Conservation (phyloP, 2,888 invertebrate species). For the Sipunculus nudus region DNA sequence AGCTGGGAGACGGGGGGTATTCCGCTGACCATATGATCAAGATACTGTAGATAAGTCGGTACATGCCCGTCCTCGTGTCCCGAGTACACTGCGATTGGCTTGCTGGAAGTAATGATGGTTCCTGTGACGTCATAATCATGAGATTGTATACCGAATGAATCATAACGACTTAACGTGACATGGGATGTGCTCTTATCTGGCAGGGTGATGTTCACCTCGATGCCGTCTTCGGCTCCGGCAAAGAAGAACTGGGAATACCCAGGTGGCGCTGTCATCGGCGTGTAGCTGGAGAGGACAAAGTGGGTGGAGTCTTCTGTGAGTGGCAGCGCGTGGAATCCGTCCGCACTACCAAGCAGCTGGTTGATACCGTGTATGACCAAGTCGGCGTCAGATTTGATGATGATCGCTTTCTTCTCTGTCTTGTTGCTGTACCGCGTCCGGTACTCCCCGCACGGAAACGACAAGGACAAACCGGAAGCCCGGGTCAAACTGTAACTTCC, state of each 20-base stretch:
- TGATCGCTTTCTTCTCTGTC: no score
- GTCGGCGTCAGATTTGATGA: no score
- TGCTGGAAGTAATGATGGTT: constrained; percentile 14
- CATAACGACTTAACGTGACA: background rate
- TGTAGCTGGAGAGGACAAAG: constrained; percentile 8
- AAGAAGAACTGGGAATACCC: background rate
- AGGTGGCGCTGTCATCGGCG: background rate
- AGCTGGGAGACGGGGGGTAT: constrained; percentile 11
- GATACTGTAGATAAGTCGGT: constrained; percentile 1
- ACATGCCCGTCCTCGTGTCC: constrained; percentile 21
- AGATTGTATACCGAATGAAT: background rate
- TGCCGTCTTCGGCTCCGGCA: background rate
- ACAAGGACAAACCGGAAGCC: no score
- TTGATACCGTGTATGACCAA: no score
- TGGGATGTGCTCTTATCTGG: background rate
- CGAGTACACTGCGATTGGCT: constrained; percentile 15
- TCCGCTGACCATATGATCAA: constrained; percentile 12
- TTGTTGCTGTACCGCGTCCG: no score
- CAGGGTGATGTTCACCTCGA: constrained; percentile 14
- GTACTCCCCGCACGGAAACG: no score
- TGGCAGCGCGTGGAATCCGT: constrained; percentile 21
- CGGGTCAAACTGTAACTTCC: no score
- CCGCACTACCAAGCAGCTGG: no score
- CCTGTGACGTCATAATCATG: constrained; percentile 14
- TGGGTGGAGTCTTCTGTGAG: constrained; percentile 8